These are phyloP conservation scores for Acridotheres tristis DNA, from an alignment of 2,797 vertebrate species.

Conservation along the genomic window DNA sequence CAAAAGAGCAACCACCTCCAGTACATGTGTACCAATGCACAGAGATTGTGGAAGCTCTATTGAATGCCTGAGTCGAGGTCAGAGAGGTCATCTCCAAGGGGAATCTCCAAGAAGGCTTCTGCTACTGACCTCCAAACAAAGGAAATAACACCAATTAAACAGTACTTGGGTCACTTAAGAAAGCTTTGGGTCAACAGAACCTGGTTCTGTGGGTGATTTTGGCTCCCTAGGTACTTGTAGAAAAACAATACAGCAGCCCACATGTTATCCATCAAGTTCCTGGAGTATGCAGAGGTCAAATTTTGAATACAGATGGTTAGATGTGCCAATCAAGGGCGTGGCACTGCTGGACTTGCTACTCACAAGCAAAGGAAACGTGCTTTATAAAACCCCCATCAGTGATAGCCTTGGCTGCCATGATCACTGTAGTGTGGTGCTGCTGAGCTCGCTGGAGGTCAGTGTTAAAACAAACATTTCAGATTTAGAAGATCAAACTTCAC, in stretches of 20 bases:
- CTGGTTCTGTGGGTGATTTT: background rate
- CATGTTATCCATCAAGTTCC: background rate
- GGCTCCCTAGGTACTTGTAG: background rate
- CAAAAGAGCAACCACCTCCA: background rate
- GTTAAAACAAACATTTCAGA: background rate
- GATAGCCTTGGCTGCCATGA: background rate
- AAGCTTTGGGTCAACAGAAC: background rate
- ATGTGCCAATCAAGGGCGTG: background rate
- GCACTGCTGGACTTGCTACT: background rate
- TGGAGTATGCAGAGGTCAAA: background rate
- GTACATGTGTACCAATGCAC: too few species aligned
- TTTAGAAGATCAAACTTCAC: background rate
- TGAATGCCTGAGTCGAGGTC: background rate
- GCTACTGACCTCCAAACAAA: background rate
- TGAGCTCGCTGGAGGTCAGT: background rate
- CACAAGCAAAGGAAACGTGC: background rate
- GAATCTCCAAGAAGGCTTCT: background rate
- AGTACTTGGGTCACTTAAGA: background rate
- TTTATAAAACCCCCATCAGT: background rate
- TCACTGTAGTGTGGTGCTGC: background rate
- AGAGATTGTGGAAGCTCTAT: background rate
- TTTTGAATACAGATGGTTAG: background rate
- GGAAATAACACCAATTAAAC: background rate
- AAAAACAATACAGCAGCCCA: background rate
- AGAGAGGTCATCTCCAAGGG: background rate